phyloP scores from a whole-genome alignment of 2,113 vertebrate genomes.

The Shinisaurus crocodilurus region DNA sequence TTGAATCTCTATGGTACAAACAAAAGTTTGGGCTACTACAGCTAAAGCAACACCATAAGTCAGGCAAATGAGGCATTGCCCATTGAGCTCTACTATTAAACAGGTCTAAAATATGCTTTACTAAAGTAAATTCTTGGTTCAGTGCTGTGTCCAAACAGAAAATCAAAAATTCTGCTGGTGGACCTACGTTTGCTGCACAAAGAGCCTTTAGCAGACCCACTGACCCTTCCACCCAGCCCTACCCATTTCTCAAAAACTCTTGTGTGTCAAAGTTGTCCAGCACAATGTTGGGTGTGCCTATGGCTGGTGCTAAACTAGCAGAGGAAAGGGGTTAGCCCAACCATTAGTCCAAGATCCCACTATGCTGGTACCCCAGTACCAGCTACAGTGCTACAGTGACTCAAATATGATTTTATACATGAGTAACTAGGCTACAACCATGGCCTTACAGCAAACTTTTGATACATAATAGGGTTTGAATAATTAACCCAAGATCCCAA shows the following conservation, averaged over 20 bases:
- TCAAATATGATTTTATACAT: not conserved
- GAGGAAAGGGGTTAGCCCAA: not conserved
- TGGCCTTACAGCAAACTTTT: not conserved
- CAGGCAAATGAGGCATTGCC: no score
- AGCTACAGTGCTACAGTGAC: no score
- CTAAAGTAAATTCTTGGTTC: not conserved
- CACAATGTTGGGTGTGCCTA: not conserved
- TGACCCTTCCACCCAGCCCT: not conserved
- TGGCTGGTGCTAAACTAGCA: not conserved
- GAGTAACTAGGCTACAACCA: not conserved
- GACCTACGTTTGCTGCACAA: not conserved
- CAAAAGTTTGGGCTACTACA: not conserved
- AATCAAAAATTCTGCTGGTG: not conserved
- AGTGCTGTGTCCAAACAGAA: not conserved
- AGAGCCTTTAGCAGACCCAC: not conserved
- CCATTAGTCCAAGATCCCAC: not conserved
- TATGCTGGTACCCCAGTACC: not conserved
- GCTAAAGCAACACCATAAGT: not conserved
- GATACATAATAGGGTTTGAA: not conserved
- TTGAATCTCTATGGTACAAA: not conserved
- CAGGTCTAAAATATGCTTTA: not conserved
- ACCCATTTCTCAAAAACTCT: not conserved
- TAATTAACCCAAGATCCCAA: not conserved
- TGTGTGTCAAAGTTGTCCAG: not conserved
- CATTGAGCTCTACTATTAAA: not conserved